phyloP scores from a whole-genome alignment of 2,888 invertebrate genomes.

The Ennomos quercinarius region DNA sequence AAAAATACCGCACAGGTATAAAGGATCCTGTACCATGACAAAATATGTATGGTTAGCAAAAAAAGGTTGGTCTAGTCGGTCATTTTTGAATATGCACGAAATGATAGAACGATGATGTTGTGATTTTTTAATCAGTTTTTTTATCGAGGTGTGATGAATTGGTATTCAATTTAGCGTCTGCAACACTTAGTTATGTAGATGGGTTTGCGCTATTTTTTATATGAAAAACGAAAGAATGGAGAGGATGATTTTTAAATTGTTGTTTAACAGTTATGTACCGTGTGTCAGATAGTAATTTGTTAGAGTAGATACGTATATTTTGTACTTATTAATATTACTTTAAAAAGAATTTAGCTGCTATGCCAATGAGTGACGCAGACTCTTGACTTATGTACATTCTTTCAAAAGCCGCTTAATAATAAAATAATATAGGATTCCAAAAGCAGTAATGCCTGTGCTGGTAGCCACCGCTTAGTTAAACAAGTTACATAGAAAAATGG shows the following conservation, averaged over 20 bases:
- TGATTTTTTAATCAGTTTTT: slow-evolving; percentile 46
- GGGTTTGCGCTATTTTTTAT: slow-evolving; percentile 25
- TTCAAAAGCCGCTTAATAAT: no score
- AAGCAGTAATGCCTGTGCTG: neutral
- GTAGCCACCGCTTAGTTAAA: slow-evolving; percentile 8
- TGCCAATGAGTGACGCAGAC: no score
- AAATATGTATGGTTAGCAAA: slow-evolving; percentile 37
- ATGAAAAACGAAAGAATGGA: slow-evolving; percentile 12
- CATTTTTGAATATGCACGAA: slow-evolving; percentile 58
- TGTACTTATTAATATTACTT: no score
- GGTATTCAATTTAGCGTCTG: slow-evolving; percentile 38
- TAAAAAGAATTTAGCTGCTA: no score
- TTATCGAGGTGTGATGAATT: slow-evolving; percentile 38
- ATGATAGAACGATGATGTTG: slow-evolving; percentile 59
- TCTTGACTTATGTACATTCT: no score
- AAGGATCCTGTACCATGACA: slow-evolving; percentile 57
- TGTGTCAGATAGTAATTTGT: slow-evolving; percentile 19
- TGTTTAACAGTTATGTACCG: slow-evolving; percentile 2
- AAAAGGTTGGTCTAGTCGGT: slow-evolving; percentile 20
- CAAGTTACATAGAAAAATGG: slow-evolving; percentile 34
- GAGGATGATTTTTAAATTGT: slow-evolving; percentile 17
- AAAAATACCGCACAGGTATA: slow-evolving; percentile 62
- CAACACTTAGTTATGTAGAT: slow-evolving; percentile 21
- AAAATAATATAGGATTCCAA: no score
- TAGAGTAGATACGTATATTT: neutral